These are phyloP conservation scores for Chymomyza amoena DNA, from an alignment of 2,888 invertebrate species.

Conservation along the genomic window DNA sequence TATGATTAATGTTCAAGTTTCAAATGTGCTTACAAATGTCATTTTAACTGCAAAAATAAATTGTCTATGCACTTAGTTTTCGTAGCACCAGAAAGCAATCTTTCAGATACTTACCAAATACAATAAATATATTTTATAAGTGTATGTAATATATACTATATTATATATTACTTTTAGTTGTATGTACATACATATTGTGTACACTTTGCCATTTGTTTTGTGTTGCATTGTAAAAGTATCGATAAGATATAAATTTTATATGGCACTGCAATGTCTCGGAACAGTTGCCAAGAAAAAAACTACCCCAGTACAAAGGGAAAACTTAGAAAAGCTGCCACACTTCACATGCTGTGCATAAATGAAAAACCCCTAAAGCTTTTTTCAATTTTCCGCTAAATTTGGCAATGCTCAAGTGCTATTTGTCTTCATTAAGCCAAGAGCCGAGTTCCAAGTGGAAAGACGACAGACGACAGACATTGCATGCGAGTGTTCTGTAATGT, in stretches of 20 bases:
- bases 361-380: conserved; percentile 63
- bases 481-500: not conserved
- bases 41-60: conserved; percentile 36
- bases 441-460: conserved; percentile 15
- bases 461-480: too few relatives aligned
- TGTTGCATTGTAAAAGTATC: conserved; percentile 52
- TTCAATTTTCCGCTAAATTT: conserved; percentile 78
- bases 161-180: not conserved
- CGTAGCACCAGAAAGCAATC: conserved; percentile 4
- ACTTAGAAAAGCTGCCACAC: conserved; percentile 29
- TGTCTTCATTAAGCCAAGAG: conserved; percentile 73
- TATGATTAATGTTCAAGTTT: conserved; percentile 9
- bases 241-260: conserved; percentile 59
- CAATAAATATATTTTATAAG: conserved; percentile 41
- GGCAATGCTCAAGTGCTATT: conserved; percentile 73
- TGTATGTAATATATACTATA: not conserved
- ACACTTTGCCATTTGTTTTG: conserved; percentile 22
- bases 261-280: conserved; percentile 56
- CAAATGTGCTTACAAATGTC: conserved; percentile 11
- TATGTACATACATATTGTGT: conserved; percentile 15
- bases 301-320: not conserved
- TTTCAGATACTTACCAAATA: conserved; percentile 17
- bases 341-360: conserved; percentile 32
- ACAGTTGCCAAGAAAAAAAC: conserved; percentile 44
- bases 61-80: conserved; percentile 18